Base-by-base conservation (phyloP, 92 coral and sea anemone species). In the Zoanthus gigantus region DNA sequence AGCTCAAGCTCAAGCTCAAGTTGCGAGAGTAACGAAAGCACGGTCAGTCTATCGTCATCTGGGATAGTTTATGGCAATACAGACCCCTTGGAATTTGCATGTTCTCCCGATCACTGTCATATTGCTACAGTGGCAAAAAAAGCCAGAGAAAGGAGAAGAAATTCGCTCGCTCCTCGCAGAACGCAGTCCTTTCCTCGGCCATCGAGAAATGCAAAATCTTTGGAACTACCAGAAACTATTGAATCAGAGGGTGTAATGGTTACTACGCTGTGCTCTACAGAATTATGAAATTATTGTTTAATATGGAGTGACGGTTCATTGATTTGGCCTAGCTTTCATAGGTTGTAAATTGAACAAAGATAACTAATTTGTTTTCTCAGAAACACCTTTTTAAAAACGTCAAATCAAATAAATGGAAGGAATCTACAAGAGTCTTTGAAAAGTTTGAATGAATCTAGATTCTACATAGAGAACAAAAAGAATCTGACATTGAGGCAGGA, bases 181-280 rank as follows among this genome's bases (percentile, higher is more conserved):
- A 79, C 83, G n/a, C 72, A 79, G 1, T 58, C 30, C 5, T 10
- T 58, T 2, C 83, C 83, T 30, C 83, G 83, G 53, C 83, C 83
- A 34, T 79, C 83, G 31, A 58, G 83, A 79, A 79, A 79, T 7
- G 54, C 83, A 0, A 79, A 79, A 30, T 79, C 83, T 60, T 52
- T 79, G 54, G 83, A 79, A 79, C 53, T 79, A 0, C 10, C 83
- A 42, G 83, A 79, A 56, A 79, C 83, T 32, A 29, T 79, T 17
- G 71, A 31, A 1, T 79, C 83, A 32, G 83, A 79, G 2, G 83
- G 83, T 79, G 83, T 79, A 3, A 15, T 79, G 72, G 65, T 79
- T 8, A 79, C 83, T 34, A 79, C 83, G 18, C 83, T 79, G 17
- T 79, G 83, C n/a, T 79, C 83, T 1, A 79, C 83, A 61, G 83